Base-by-base conservation (phyloP, 2,113 vertebrate species). In the Empidonax alnorum region DNA sequence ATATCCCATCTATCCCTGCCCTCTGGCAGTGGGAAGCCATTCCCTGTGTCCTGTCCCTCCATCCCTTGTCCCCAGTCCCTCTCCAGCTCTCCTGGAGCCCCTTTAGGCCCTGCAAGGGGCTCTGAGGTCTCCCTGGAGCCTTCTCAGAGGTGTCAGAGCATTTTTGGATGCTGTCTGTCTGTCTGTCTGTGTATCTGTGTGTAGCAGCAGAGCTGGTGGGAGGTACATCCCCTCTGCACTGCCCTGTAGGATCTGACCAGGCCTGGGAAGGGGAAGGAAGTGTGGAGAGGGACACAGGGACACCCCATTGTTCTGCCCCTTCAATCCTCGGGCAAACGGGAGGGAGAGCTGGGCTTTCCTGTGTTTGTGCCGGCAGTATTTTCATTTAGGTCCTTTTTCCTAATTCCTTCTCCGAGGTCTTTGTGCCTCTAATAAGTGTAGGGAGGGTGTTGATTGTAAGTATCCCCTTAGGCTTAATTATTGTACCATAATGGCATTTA, bases 261-360 rank as follows among this genome's bases (percentile, higher is more conserved):
- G 22, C 63, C 35, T 6, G 42, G 58, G 76, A 8, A 90, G 74
- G 92, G 95, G 87, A 90, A 96, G 96, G 96, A 94, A 95, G 52
- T 52, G 1, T 13, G 33, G 63, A 6, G 3, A 83, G 79, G 85
- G 72, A 58, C 79, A 9, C 4, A 83, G 79, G 85, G 75, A 58
- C 79, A 9, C 12, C 0, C 42, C 71, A 97, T 95, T 96, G 93
- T 96, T 94, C 86, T 81, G 83, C 80, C 84, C 28, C 4, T 33
- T 22, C 63, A 41, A 9, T 19, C 75, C 72, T 3, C 0, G 84
- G 63, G 83, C 63, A 33, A 67, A 30, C 78, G n/a, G 78, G 61
- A 89, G 87, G 44, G 72, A 85, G 90, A 50, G 11, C 63, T 6
- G 47, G 1, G 42, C 83, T 69, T 96, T 96, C 94, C 96, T 96